Evolutionary conservation across 2,113 vertebrate genomes (phyloP).

Genomic region (Mystacornis crossleyi): DNA sequence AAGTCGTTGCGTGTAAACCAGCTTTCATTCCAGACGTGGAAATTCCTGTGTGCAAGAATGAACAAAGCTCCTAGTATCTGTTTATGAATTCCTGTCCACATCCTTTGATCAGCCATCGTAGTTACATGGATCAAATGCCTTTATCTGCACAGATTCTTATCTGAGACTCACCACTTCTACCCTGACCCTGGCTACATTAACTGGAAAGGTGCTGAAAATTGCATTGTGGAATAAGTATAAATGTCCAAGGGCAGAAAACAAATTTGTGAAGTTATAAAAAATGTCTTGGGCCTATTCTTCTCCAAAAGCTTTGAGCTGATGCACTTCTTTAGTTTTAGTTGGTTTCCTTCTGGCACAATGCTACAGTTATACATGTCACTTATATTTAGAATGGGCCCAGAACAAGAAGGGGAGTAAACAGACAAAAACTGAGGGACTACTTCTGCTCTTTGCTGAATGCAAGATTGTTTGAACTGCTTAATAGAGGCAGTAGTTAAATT

Average conservation of each 20-base stretch:
- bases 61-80: not conserved
- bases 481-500: not conserved
- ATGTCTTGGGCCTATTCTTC: not conserved
- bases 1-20: constrained; percentile 90
- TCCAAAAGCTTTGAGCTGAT: not conserved
- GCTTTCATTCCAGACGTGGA: constrained; percentile 94
- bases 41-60: constrained; percentile 82
- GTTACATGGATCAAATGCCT: not conserved
- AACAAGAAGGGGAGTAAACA: not conserved
- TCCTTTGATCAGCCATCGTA: not conserved
- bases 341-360: not conserved
- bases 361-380: not conserved
- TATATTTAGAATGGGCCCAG: not conserved
- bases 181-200: not conserved
- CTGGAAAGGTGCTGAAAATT: not conserved
- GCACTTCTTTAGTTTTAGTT: not conserved
- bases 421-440: not conserved
- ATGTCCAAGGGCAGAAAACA: not conserved
- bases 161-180: not conserved
- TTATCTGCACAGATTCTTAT: not conserved
- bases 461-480: not conserved
- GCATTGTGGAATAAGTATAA: not conserved
- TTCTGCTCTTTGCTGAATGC: not conserved
- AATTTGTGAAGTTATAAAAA: not conserved
- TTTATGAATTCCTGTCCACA: not conserved